Conservation (phyloP, 2,888 invertebrate genomes). For the Mythimna vitellina region DNA sequence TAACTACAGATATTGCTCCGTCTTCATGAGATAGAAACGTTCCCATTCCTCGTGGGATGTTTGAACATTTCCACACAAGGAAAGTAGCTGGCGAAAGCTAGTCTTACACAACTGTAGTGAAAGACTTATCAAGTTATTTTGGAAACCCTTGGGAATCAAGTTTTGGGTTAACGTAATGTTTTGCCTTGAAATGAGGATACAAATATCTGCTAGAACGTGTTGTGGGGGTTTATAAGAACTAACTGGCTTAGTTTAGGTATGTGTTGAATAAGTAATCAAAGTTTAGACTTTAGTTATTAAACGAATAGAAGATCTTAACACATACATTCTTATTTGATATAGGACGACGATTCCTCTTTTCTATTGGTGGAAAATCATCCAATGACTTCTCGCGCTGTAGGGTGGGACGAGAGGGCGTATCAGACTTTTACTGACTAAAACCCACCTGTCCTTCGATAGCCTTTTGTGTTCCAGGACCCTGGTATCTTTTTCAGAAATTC, state of each 20-base stretch:
- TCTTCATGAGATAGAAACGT: too few relatives aligned
- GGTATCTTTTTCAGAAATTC: too few relatives aligned
- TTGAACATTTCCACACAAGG: neutral
- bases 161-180: slow-evolving; percentile 35
- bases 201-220: slow-evolving; percentile 21
- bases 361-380: too few relatives aligned
- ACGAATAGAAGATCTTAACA: neutral
- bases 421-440: too few relatives aligned
- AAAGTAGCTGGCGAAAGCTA: neutral
- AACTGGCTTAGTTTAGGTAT: slow-evolving; percentile 29
- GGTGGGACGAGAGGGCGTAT: too few relatives aligned
- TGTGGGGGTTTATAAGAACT: slow-evolving; percentile 10
- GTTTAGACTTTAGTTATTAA: slow-evolving; percentile 5
- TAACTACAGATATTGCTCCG: too few relatives aligned
- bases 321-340: too few relatives aligned
- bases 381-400: too few relatives aligned
- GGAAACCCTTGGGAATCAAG: slow-evolving; percentile 48
- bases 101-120: slow-evolving; percentile 14
- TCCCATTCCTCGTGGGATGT: neutral
- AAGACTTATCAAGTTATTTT: slow-evolving; percentile 42
- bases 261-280: slow-evolving; percentile 15
- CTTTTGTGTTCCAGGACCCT: too few relatives aligned
- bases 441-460: too few relatives aligned
- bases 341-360: too few relatives aligned
- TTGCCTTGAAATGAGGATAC: slow-evolving; percentile 27